A percentile compares a stretch with the other conserved stretches of the same genome.
Evolutionary conservation across 1,140 invertebrate species (phyloP).

Genomic region (Panagrolaimus sp.): DNA sequence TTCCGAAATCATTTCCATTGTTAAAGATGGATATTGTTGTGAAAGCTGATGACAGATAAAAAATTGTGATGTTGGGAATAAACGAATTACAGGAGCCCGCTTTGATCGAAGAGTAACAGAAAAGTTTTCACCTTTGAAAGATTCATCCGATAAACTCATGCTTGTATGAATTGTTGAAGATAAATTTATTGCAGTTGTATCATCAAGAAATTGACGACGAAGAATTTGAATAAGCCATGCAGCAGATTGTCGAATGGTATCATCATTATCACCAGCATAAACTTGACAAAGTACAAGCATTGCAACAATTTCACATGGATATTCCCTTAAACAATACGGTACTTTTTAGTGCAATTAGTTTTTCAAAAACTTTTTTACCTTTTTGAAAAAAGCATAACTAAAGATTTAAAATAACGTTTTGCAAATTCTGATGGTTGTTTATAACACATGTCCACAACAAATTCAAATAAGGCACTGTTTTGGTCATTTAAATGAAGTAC

Average conservation of each 20-base stretch:
- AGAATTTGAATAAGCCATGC: conserved; percentile 85
- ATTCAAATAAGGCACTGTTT: conserved; percentile 82
- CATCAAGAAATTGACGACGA: conserved; percentile 86
- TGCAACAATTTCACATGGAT: conserved; percentile 94
- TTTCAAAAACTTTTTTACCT: conserved; percentile 47
- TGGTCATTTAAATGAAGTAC: conserved; percentile 93
- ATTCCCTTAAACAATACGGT: conserved; percentile 72
- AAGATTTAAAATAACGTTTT: conserved; percentile 86
- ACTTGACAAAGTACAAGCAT: conserved; percentile 93
- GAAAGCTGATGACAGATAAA: conserved; percentile 15
- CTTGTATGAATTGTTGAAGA: neutral
- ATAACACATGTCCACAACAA: conserved; percentile 94
- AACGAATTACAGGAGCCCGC: neutral
- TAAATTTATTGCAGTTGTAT: conserved; percentile 15
- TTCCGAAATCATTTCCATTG: conserved; percentile 67
- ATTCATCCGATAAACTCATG: neutral
- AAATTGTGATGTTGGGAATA: neutral
- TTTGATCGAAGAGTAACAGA: neutral
- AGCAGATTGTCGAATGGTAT: conserved; percentile 83
- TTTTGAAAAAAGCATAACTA: conserved; percentile 89
- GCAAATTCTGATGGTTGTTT: conserved; percentile 81
- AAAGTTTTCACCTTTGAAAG: neutral
- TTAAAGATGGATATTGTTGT: conserved; percentile 66
- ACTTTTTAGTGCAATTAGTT: too few relatives aligned
- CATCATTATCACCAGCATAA: conserved; percentile 85